Evolutionary conservation across 2,888 invertebrate genomes (phyloP), one percentile per base, ranked within the genome.

Genomic region (Synergus gifuensis): DNA sequence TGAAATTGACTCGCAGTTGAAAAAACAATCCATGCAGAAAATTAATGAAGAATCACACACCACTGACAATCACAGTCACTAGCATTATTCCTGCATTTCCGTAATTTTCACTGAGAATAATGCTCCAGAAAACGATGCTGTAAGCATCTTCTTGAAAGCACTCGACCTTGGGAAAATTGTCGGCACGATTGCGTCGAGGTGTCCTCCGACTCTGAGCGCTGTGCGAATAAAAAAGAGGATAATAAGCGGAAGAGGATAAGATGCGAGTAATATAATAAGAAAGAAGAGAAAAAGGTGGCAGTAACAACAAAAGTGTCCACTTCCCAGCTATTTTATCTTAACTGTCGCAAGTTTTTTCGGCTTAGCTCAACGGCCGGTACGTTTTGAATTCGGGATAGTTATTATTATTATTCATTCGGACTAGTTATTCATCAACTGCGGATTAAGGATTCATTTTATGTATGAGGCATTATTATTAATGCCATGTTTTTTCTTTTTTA

Each of bases 251-350:
- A 46, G 64, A 3, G 58, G 66, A 14, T 54, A 46, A 64, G 12
- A 46, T 36, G 12, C 18, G 36, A 28, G 58, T 22, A 36, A 49
- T 76, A 12, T 22, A 36, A 49, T 76, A 12, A 46, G 44, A 54
- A 78, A 69, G 22, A 58, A n/a, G 54, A 40, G 62, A 69, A 67
- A 63, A 46, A 49, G 28, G 76, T 79, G 82, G 79, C 81, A 77
- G 63, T 69, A 77, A 81, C 83, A 84, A 85, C 82, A 86, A 86
- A 87, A 84, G 85, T 83, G 81, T 86, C 86, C 85, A 85, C 86
- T 88, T 86, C 83, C 77, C 77, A 86, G 85, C 83, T 84, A 85
- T 88, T 89, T 88, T 89, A 87, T 89, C 86, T 87, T 85, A 85
- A 85, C 85, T 86, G 86, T 83, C 82, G 81, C 80, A 82, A 86